Conservation (phyloP, 2,888 invertebrate genomes). For the Drosophila crucigera region DNA sequence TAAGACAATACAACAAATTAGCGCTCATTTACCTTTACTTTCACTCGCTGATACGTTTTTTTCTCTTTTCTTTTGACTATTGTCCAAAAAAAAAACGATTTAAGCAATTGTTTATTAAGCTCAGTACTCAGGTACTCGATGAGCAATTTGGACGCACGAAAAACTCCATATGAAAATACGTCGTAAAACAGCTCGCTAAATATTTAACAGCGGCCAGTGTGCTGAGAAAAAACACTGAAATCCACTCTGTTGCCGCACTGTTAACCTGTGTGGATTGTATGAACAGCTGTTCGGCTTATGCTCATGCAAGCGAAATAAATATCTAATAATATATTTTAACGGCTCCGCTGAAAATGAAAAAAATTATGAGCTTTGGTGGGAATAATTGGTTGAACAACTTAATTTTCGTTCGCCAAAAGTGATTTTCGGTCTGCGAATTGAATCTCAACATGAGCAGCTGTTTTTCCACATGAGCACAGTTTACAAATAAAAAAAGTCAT, state of each 20-base stretch:
- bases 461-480: neutral
- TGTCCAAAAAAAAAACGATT: constrained; percentile 7
- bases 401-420: neutral
- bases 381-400: neutral
- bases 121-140: neutral
- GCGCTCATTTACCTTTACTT: constrained; percentile 6
- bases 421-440: neutral
- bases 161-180: neutral
- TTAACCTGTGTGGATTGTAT: neutral
- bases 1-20: neutral
- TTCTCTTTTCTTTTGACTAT: neutral
- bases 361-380: neutral
- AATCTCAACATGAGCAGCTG: neutral
- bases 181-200: neutral
- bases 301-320: neutral
- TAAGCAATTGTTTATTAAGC: constrained; percentile 17
- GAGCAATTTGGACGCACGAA: neutral
- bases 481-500: neutral
- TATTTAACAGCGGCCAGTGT: neutral
- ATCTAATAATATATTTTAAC: neutral
- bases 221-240: neutral
- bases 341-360: neutral
- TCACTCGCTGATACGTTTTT: constrained; percentile 18
- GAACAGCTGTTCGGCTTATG: neutral
- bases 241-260: neutral